These are phyloP conservation scores for Chlorocebus sabaeus DNA, from an alignment of 2,113 vertebrate species.

Conservation along the genomic window DNA sequence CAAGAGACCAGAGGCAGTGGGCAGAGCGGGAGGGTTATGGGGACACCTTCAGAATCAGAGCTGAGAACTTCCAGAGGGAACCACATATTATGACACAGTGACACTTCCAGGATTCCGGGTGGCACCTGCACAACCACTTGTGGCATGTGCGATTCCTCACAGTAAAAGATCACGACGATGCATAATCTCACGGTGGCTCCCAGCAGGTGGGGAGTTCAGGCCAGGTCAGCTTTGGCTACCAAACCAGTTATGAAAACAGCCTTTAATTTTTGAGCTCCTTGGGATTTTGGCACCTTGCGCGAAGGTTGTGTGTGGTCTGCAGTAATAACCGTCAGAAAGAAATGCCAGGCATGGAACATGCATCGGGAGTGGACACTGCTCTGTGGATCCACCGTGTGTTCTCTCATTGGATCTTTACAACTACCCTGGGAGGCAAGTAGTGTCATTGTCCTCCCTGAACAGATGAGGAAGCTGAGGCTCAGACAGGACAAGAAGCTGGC, in stretches of 20 bases:
- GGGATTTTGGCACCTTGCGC: neutral
- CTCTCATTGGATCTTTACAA: neutral
- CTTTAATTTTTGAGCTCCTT: neutral
- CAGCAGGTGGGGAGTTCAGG: neutral
- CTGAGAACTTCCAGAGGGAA: neutral
- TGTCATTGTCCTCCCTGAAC: neutral
- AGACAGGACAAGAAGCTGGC: neutral
- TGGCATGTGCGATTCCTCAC: neutral
- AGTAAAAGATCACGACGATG: neutral
- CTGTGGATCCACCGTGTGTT: rapidly evolving
- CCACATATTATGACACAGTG: rapidly evolving
- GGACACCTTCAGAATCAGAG: neutral
- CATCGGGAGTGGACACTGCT: neutral
- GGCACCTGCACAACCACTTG: neutral
- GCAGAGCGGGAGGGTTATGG: rapidly evolving
- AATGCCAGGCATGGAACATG: rapidly evolving
- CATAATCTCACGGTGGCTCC: neutral
- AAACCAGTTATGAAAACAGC: neutral
- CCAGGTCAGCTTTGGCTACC: neutral
- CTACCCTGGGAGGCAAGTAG: neutral
- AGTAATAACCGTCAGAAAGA: neutral
- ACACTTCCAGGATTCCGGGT: neutral
- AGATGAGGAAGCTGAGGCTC: neutral
- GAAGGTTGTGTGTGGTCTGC: neutral
- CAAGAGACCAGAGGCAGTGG: neutral